Evolutionary conservation across 1,140 invertebrate genomes (phyloP).

Genomic region (Drosophila setifemur): DNA sequence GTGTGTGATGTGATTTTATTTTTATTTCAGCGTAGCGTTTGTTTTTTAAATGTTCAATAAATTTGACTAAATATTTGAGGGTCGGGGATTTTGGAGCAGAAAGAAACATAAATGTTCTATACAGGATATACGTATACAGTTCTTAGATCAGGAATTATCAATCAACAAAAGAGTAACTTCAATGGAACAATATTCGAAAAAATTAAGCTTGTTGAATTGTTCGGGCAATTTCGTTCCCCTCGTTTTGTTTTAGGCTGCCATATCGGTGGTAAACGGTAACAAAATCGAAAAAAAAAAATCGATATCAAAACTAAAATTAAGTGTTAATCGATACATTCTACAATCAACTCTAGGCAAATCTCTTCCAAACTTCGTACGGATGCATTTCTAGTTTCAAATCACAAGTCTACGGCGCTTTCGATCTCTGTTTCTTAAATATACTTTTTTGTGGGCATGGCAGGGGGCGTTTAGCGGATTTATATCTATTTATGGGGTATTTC

Average conservation of each 20-base stretch:
- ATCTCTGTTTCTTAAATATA: slow-evolving; percentile 2
- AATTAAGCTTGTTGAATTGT: slow-evolving; percentile 14
- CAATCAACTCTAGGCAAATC: slow-evolving; percentile 27
- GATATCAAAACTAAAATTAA: slow-evolving; percentile 7
- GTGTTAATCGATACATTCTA: slow-evolving; percentile 38
- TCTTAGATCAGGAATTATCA: slow-evolving; percentile 20
- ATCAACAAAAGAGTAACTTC: slow-evolving; percentile 27
- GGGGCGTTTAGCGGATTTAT: slow-evolving; percentile 7
- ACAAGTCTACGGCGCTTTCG: slow-evolving; percentile 41
- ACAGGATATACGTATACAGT: slow-evolving; percentile 20
- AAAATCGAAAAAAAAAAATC: slow-evolving; percentile 12
- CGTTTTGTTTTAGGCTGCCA: neutral
- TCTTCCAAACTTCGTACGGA: slow-evolving; percentile 34
- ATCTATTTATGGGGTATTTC: neutral
- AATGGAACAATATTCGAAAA: slow-evolving; percentile 30
- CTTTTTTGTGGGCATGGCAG: slow-evolving; percentile 1
- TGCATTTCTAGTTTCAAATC: slow-evolving; percentile 42
- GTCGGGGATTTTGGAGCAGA: slow-evolving; percentile 8
- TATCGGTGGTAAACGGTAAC: slow-evolving; percentile 10
- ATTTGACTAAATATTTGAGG: slow-evolving; percentile 20
- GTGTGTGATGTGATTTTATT: slow-evolving; percentile 22
- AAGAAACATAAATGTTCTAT: slow-evolving; percentile 23
- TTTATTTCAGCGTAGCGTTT: slow-evolving; percentile 51
- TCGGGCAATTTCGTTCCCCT: neutral
- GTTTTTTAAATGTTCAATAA: slow-evolving; percentile 8